Percentiles rank a stretch among this genome's conserved stretches.
These are phyloP conservation scores for Parelbella ahira DNA, from an alignment of 2,888 invertebrate species.

Conservation along the genomic window DNA sequence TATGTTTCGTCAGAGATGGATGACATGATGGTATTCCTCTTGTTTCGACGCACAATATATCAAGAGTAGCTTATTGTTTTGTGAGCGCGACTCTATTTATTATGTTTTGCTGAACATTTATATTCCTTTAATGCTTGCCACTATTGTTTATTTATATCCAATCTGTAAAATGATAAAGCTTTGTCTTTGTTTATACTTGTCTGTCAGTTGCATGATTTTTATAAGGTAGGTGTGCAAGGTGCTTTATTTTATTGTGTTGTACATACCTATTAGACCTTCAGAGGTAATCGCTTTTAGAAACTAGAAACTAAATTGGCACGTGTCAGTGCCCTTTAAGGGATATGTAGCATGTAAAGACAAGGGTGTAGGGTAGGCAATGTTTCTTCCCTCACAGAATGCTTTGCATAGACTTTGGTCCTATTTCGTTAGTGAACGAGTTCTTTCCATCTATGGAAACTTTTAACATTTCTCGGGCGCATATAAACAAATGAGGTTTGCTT, in stretches of 20 bases:
- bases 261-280: too few relatives aligned
- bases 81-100: slow-evolving; percentile 11
- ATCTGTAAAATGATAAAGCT: too few relatives aligned
- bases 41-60: slow-evolving; percentile 21
- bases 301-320: slow-evolving; percentile 23
- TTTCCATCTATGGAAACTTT: too few relatives aligned
- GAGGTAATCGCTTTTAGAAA: slow-evolving; percentile 24
- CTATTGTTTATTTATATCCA: slow-evolving; percentile 9
- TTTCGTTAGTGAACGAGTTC: too few relatives aligned
- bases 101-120: slow-evolving; percentile 11
- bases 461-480: too few relatives aligned
- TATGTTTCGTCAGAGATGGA: slow-evolving; percentile 24
- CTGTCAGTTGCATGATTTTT: too few relatives aligned
- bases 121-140: slow-evolving; percentile 18
- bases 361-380: slow-evolving; percentile 5
- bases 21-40: slow-evolving; percentile 21
- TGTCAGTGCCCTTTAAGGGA: slow-evolving; percentile 18
- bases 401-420: too few relatives aligned
- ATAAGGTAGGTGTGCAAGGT: too few relatives aligned
- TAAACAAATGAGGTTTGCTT: too few relatives aligned
- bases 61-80: slow-evolving; percentile 21
- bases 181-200: too few relatives aligned
- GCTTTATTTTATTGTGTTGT: too few relatives aligned
- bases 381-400: slow-evolving; percentile 9
- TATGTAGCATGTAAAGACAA: slow-evolving; percentile 20